These are phyloP conservation scores for Syritta pipiens DNA, from an alignment of 2,888 invertebrate species.

Conservation along the genomic window DNA sequence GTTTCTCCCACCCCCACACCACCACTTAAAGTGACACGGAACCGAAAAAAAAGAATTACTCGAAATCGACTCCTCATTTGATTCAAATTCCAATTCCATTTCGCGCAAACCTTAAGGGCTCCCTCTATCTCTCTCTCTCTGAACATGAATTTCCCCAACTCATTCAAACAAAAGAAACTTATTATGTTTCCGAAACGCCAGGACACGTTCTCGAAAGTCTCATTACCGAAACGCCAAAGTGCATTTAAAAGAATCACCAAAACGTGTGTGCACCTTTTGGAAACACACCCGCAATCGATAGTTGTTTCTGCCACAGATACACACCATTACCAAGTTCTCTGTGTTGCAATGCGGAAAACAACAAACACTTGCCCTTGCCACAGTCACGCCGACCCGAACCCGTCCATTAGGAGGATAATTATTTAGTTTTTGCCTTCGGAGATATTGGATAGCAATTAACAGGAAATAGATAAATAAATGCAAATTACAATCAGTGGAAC, in stretches of 20 bases:
- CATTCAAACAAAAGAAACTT: too few species aligned
- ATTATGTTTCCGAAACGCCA: slow-evolving; percentile 18
- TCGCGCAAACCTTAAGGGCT: too few species aligned
- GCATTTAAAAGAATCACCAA: slow-evolving; percentile 25
- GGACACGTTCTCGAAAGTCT: slow-evolving; percentile 57
- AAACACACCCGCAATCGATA: slow-evolving; percentile 1
- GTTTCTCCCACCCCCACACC: too few species aligned
- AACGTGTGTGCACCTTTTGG: slow-evolving; percentile 32
- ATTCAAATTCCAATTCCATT: too few species aligned
- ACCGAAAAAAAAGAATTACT: too few species aligned
- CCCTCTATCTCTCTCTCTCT: too few species aligned
- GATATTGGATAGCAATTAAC: slow-evolving; percentile 59
- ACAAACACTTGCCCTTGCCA: slow-evolving; percentile 45
- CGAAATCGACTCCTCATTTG: too few species aligned
- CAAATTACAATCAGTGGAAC: slow-evolving; percentile 44
- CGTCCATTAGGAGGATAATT: slow-evolving; percentile 58
- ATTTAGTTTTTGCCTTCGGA: slow-evolving; percentile 52
- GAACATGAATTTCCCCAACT: too few species aligned
- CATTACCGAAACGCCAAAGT: slow-evolving; percentile 43
- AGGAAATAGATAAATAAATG: slow-evolving; percentile 62
- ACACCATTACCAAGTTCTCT: slow-evolving; percentile 18
- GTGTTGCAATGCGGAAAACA: slow-evolving; percentile 40
- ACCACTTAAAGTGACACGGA: too few species aligned
- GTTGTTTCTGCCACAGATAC: slow-evolving; percentile 2
- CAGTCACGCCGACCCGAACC: slow-evolving; percentile 30